A percentile compares a stretch with the other conserved stretches of the same genome.
These are phyloP conservation scores for Chromobotia macracanthus DNA, from an alignment of 2,797 vertebrate genomes.

Conservation along the genomic window DNA sequence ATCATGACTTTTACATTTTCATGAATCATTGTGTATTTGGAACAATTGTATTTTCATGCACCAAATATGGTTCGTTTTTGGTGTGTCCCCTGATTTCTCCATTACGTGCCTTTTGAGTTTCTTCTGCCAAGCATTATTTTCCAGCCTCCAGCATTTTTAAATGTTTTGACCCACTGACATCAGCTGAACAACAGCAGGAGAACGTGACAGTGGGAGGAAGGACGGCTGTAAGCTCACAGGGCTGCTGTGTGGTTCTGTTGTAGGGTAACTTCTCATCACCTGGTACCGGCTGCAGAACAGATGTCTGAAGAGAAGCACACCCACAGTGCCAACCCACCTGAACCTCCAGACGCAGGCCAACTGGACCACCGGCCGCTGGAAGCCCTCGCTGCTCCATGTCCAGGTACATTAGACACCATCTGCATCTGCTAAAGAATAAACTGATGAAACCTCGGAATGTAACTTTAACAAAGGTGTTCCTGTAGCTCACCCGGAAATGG, in stretches of 20 bases:
- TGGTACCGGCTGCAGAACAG: conserved; percentile 68
- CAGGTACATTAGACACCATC: conserved; percentile 55
- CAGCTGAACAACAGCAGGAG: conserved; percentile 20
- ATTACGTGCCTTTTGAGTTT: conserved; percentile 15
- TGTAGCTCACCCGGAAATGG: too few species aligned
- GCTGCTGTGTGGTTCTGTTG: conserved; percentile 35
- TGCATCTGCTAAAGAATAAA: neutral
- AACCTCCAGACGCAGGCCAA: conserved; percentile 77
- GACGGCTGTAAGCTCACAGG: conserved; percentile 35
- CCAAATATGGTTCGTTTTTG: neutral
- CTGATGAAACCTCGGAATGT: neutral
- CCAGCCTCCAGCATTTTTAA: conserved; percentile 44
- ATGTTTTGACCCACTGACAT: conserved; percentile 10
- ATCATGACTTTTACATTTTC: neutral
- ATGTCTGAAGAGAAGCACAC: conserved; percentile 87
- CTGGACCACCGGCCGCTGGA: conserved; percentile 44
- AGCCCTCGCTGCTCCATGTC: neutral
- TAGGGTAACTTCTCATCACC: conserved; percentile 51
- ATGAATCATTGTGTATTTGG: neutral
- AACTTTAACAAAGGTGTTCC: neutral
- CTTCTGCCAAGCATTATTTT: conserved; percentile 37
- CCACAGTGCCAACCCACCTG: conserved; percentile 69
- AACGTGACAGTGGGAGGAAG: conserved; percentile 30
- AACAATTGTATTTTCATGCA: neutral
- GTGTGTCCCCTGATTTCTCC: neutral